These are phyloP conservation scores for Crocallis elinguaria DNA, from an alignment of 2,888 invertebrate species.

Conservation along the genomic window DNA sequence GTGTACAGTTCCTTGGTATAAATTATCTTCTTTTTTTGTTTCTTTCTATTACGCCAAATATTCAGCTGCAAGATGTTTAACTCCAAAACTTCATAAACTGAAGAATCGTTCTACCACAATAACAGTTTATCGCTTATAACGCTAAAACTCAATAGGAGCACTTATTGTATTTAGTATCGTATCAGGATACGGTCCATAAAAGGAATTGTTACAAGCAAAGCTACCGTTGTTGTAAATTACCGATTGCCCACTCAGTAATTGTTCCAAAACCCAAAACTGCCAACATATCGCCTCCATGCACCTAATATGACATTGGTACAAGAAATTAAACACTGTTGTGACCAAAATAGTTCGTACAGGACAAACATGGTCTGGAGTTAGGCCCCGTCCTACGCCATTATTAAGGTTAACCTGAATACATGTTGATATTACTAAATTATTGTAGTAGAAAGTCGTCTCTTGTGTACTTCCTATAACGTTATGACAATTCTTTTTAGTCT, in stretches of 20 bases:
- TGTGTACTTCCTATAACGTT: too few relatives aligned
- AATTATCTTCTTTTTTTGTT: too few relatives aligned
- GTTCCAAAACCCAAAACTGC: constrained; percentile 1
- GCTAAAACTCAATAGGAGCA: too few relatives aligned
- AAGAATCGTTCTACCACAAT: too few relatives aligned
- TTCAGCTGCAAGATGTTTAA: too few relatives aligned
- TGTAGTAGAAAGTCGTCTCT: too few relatives aligned
- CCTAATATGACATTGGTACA: constrained; percentile 8
- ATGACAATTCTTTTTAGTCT: too few relatives aligned
- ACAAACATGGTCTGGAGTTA: not conserved
- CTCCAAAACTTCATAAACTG: too few relatives aligned
- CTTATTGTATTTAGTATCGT: not conserved
- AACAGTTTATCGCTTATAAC: too few relatives aligned
- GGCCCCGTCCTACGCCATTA: constrained; percentile 10
- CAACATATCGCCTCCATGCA: not conserved
- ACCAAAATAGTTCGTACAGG: constrained; percentile 5
- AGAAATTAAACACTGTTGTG: not conserved
- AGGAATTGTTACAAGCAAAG: not conserved
- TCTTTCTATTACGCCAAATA: too few relatives aligned
- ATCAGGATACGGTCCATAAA: too few relatives aligned
- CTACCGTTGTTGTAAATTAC: constrained; percentile 13
- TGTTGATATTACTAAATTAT: constrained; percentile 1
- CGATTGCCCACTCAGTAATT: constrained; percentile 12
- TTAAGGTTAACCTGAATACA: constrained; percentile 1
- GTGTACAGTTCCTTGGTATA: too few relatives aligned